Percentiles rank a stretch among this genome's conserved stretches.
These are phyloP conservation scores for Cheilosia vernalis DNA, from an alignment of 2,888 invertebrate species.

Conservation along the genomic window DNA sequence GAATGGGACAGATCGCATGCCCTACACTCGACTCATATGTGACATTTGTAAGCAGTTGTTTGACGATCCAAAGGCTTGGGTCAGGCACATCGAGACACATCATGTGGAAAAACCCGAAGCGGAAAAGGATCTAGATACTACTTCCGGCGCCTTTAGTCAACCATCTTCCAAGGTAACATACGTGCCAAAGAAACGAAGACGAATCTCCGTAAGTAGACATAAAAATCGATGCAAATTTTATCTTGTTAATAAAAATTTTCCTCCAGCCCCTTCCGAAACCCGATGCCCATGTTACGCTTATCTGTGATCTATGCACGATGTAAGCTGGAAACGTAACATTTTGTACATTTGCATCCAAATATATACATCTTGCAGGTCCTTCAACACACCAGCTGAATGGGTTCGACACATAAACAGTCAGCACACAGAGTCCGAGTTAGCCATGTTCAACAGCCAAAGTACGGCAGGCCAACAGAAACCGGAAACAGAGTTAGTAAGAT, in stretches of 20 bases:
- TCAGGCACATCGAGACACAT: conserved; percentile 89
- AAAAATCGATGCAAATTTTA: background rate
- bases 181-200: conserved; percentile 84
- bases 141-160: conserved; percentile 52
- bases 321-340: conserved; percentile 2
- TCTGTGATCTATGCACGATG: conserved; percentile 67
- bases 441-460: conserved; percentile 84
- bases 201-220: conserved; percentile 84
- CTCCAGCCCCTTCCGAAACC: conserved; percentile 35
- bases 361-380: conserved; percentile 81
- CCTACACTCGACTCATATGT: conserved; percentile 91
- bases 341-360: background rate
- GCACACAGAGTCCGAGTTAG: conserved; percentile 92
- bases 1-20: conserved; percentile 79
- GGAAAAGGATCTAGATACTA: conserved; percentile 75
- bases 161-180: conserved; percentile 76
- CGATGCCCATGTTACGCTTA: conserved; percentile 55
- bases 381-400: conserved; percentile 93
- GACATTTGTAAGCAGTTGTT: conserved; percentile 93
- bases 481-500: conserved; percentile 33
- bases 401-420: conserved; percentile 93
- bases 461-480: conserved; percentile 42
- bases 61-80: conserved; percentile 92
- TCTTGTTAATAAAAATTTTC: background rate
- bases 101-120: conserved; percentile 87